These are phyloP conservation scores for Gymnoscopelus braueri DNA, from an alignment of 2,797 vertebrate species.

Conservation along the genomic window DNA sequence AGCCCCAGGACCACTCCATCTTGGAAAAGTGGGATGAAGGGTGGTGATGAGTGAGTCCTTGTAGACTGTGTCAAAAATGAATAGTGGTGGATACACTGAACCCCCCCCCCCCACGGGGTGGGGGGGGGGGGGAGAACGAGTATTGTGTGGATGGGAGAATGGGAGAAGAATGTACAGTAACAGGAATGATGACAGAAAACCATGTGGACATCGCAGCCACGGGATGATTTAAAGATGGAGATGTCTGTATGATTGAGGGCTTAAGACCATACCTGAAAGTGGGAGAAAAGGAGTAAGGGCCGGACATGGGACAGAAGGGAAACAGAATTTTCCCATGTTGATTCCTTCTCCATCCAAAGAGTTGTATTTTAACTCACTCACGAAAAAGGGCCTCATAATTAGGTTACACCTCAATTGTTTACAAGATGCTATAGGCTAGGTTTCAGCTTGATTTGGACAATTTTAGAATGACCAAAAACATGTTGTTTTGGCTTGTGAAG, in stretches of 20 bases:
- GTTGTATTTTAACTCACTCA: no score
- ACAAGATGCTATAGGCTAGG: no score
- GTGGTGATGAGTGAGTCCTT: constrained; percentile 46
- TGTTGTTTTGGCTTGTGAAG: no score
- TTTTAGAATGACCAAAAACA: no score
- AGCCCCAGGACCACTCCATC: constrained; percentile 51
- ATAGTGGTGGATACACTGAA: constrained; percentile 12
- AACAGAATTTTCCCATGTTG: no score
- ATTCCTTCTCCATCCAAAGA: no score
- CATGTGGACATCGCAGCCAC: background rate
- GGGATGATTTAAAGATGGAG: background rate
- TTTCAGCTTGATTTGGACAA: no score
- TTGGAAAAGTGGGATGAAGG: constrained; percentile 35
- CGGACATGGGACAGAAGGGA: no score
- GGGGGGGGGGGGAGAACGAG: constrained; percentile 18
- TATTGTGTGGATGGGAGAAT: background rate
- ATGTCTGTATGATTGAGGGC: constrained; percentile 7
- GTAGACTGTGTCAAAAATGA: constrained; percentile 36
- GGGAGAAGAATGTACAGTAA: constrained; percentile 1
- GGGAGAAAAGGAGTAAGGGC: no score
- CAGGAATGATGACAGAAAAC: background rate
- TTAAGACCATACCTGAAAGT: background rate
- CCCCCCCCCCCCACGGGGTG: no score
- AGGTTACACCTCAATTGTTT: no score
- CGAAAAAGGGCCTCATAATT: no score